These are phyloP conservation scores for Archaeoteleia sp. DNA, from an alignment of 2,888 invertebrate genomes.

Conservation along the genomic window DNA sequence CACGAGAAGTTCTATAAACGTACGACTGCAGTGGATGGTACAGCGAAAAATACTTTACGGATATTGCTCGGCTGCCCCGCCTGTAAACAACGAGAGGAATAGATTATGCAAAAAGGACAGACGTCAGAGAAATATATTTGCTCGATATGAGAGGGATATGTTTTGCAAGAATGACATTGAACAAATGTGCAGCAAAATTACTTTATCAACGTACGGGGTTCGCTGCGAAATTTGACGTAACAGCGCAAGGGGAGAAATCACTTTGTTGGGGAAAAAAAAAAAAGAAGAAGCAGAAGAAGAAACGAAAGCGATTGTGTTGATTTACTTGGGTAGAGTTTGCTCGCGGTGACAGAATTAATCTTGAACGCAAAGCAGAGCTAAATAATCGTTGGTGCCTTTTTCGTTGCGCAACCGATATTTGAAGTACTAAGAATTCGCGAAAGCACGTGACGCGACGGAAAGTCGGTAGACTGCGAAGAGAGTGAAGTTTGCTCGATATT, in stretches of 20 bases:
- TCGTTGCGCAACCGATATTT: slow-evolving; percentile 22
- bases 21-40: slow-evolving; percentile 11
- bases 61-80: slow-evolving; percentile 31
- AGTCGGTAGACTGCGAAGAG: not conserved
- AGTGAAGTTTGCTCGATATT: slow-evolving; percentile 15
- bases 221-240: slow-evolving; percentile 22
- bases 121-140: slow-evolving; percentile 40
- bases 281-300: slow-evolving; percentile 5
- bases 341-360: slow-evolving; percentile 37
- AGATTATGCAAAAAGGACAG: slow-evolving; percentile 45
- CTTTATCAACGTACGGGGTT: slow-evolving; percentile 30
- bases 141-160: slow-evolving; percentile 36
- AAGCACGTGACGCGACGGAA: slow-evolving; percentile 1
- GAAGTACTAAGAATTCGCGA: slow-evolving; percentile 25
- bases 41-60: slow-evolving; percentile 35
- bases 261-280: too few relatives aligned
- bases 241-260: slow-evolving; percentile 4
- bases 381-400: slow-evolving; percentile 15
- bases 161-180: slow-evolving; percentile 20
- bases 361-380: not conserved
- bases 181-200: slow-evolving; percentile 23
- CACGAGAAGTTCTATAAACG: slow-evolving; percentile 14
- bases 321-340: slow-evolving; percentile 4
- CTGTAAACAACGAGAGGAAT: slow-evolving; percentile 53
- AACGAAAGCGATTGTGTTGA: slow-evolving; percentile 3